Evolutionary conservation across 2,797 vertebrate species (phyloP).

Genomic region (Hippocampus kuda): DNA sequence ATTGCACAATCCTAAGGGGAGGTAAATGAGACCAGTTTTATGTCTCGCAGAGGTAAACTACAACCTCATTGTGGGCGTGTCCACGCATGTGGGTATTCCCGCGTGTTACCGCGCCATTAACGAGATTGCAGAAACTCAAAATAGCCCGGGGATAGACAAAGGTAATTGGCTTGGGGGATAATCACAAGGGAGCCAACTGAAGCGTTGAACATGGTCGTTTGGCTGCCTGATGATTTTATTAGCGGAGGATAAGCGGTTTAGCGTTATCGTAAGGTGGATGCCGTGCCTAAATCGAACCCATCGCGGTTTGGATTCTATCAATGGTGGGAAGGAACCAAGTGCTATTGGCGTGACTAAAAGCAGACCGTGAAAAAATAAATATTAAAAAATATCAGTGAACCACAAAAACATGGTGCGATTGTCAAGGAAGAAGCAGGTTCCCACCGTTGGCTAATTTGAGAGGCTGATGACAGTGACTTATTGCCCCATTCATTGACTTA

Average conservation of each 20-base stretch:
- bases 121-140: constrained; percentile 29
- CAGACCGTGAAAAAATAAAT: too few species aligned
- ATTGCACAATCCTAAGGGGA: too few species aligned
- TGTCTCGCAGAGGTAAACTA: not conserved
- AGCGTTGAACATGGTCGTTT: constrained; percentile 29
- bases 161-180: constrained; percentile 44
- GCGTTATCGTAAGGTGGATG: constrained; percentile 11
- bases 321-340: not conserved
- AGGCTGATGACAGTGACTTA: too few species aligned
- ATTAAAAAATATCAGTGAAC: too few species aligned
- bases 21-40: too few species aligned
- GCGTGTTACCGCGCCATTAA: constrained; percentile 38
- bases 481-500: too few species aligned
- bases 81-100: constrained; percentile 12
- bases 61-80: constrained; percentile 11
- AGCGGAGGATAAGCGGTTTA: constrained; percentile 24
- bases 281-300: constrained; percentile 7
- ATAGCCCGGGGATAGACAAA: constrained; percentile 49
- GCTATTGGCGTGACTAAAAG: too few species aligned
- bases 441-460: too few species aligned
- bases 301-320: constrained; percentile 8
- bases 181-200: constrained; percentile 33
- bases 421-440: too few species aligned
- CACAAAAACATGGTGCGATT: too few species aligned
- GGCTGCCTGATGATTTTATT: constrained; percentile 16